These are phyloP conservation scores for Oncorhynchus tshawytscha DNA, from an alignment of 2,113 vertebrate genomes.

Conservation along the genomic window DNA sequence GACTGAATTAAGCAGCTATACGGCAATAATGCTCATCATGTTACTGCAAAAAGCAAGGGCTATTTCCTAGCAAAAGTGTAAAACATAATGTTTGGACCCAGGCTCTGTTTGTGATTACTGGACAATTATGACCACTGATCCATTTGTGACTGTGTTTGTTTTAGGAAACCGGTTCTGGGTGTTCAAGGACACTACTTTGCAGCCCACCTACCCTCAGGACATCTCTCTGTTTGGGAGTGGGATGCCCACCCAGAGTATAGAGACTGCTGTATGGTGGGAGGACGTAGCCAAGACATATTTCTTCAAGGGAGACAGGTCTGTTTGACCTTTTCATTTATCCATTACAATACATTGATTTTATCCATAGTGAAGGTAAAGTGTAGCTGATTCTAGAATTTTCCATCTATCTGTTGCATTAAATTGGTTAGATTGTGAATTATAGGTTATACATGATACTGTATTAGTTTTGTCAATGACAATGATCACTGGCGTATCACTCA, in stretches of 20 bases:
- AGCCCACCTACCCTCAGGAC: slow-evolving; percentile 96
- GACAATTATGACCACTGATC: slow-evolving; percentile 8
- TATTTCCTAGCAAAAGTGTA: too few species aligned
- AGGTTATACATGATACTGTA: background rate
- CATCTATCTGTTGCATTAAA: too few species aligned
- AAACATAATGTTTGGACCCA: background rate
- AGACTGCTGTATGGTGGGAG: slow-evolving; percentile 99
- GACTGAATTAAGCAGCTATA: too few species aligned
- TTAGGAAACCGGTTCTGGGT: slow-evolving; percentile 98
- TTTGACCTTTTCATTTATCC: slow-evolving; percentile 1
- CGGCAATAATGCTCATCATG: too few species aligned
- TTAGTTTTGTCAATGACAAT: background rate
- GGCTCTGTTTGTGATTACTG: too few species aligned
- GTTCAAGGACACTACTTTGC: slow-evolving; percentile 95
- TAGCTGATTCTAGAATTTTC: too few species aligned
- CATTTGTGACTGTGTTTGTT: slow-evolving; percentile 27
- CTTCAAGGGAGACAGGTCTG: slow-evolving; percentile 98
- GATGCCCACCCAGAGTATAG: slow-evolving; percentile 93
- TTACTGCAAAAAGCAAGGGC: too few species aligned
- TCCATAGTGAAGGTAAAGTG: too few species aligned
- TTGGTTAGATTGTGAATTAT: too few species aligned
- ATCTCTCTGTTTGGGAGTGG: slow-evolving; percentile 91
- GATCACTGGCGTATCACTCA: too few species aligned
- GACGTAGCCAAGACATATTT: slow-evolving; percentile 98
- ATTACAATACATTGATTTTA: too few species aligned